Evolutionary conservation across 2,888 invertebrate species (phyloP), one percentile per base, ranked within the genome.

Genomic region (Ellobium chinense): DNA sequence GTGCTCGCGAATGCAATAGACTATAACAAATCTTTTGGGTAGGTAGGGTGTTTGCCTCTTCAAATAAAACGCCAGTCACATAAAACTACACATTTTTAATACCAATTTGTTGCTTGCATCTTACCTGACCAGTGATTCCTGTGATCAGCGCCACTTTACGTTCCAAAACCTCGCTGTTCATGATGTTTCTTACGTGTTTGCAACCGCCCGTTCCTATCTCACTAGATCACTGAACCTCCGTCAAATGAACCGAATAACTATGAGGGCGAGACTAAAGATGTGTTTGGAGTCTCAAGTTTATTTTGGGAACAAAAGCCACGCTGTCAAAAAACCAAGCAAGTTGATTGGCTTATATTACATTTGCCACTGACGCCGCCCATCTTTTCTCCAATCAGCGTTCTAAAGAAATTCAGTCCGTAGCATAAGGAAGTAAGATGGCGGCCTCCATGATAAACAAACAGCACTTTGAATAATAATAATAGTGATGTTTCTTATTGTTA

Each of bases 91-190:
- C n/a, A n/a, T n/a, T n/a, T n/a, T n/a, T 60, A 14, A 60, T 60
- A 14, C 27, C 60, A 14, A 14, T 7, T 60, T 7, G 18, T 65
- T 65, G 2, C 21, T 65, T 31, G 27, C 12, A 29, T 24, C 92
- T 92, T 95, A 98, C 99, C 95, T 99, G 99, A 54, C 99, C 99
- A 60, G 98, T 98, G 83, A 99, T 98, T 86, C 99, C 99, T 82
- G 99, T 99, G 90, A 99, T 96, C 80, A 99, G 94, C 18, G 99
- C 99, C 70, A 98, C 95, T 88, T 93, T 94, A 29, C 80, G 78
- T 9, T 46, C n/a, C 89, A 60, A 60, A 39, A 65, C 37, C 14
- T 72, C 54, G 18, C 21, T 81, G 58, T 83, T 74, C 58, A 68
- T 74, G n/a, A 4, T 74, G 39, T 31, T 4, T 24, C 39, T n/a